A percentile compares a stretch with the other conserved stretches of the same genome.
Evolutionary conservation across 2,888 invertebrate genomes (phyloP).

Genomic region (Lasioglossum vierecki): DNA sequence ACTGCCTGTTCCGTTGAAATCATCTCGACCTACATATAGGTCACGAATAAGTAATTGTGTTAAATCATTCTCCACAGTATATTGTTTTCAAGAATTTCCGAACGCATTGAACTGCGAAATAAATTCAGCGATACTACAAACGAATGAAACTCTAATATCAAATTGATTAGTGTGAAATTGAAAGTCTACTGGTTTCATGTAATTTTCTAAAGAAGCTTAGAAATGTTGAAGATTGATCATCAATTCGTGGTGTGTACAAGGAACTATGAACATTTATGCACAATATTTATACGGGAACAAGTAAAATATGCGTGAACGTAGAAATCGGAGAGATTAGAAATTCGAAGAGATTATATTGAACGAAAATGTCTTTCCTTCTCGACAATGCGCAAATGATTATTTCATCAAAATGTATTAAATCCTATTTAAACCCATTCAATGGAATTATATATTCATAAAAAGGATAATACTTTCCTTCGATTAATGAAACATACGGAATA

Average conservation of each 20-base stretch:
- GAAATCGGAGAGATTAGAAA: background rate
- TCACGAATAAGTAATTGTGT: background rate
- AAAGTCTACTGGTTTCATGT: too few relatives aligned
- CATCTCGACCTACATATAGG: background rate
- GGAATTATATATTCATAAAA: too few relatives aligned
- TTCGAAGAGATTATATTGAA: background rate
- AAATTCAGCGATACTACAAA: background rate
- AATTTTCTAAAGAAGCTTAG: too few relatives aligned
- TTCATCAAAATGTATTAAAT: background rate
- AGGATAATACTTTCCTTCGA: background rate
- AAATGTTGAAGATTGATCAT: too few relatives aligned
- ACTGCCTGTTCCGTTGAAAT: slow-evolving; percentile 3
- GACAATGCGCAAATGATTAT: background rate
- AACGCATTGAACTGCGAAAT: background rate
- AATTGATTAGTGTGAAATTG: too few relatives aligned
- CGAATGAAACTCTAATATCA: background rate
- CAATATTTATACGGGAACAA: background rate
- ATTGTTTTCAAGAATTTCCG: background rate
- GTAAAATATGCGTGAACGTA: background rate
- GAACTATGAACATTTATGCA: background rate
- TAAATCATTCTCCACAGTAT: background rate
- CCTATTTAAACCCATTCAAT: background rate
- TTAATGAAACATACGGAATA: background rate
- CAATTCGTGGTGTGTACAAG: too few relatives aligned
- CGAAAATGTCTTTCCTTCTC: background rate